phyloP scores from a whole-genome alignment of 2,797 vertebrate species.

The Silurus lanzhouensis region DNA sequence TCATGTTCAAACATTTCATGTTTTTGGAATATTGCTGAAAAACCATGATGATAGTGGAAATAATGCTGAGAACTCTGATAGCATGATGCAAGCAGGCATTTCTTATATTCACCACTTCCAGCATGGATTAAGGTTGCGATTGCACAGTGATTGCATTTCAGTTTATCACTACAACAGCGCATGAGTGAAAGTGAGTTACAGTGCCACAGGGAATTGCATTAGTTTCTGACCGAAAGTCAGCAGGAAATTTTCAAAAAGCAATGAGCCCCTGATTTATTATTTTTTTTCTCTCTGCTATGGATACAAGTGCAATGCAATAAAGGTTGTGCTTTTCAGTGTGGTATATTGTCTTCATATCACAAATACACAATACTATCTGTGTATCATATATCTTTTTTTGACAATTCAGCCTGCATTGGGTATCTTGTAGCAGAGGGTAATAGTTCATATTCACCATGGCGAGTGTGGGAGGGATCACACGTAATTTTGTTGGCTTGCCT shows the following conservation, averaged over 20 bases:
- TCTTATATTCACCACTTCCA: not conserved
- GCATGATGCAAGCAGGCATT: not conserved
- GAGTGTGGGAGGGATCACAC: constrained; percentile 21
- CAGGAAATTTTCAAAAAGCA: constrained; percentile 1
- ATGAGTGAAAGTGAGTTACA: not conserved
- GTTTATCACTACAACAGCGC: not conserved
- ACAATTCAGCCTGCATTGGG: not conserved
- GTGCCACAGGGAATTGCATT: not conserved
- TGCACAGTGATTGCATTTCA: constrained; percentile 10
- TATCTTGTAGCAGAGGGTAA: constrained; percentile 19
- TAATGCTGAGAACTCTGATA: not conserved
- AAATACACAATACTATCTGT: constrained; percentile 13
- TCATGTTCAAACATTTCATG: not conserved
- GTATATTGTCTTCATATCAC: constrained; percentile 16
- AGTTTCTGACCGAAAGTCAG: not conserved
- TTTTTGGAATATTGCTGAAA: not conserved
- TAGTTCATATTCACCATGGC: constrained; percentile 18
- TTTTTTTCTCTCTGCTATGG: not conserved
- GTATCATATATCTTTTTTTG: not conserved
- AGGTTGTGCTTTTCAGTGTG: constrained; percentile 2
- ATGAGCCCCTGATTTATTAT: not conserved
- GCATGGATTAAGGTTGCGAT: not conserved
- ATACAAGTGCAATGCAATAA: not conserved
- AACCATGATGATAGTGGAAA: too few species aligned
- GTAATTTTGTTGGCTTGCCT: constrained; percentile 20